These are phyloP conservation scores for Orius insidiosus DNA, from an alignment of 1,140 invertebrate genomes.

Conservation along the genomic window DNA sequence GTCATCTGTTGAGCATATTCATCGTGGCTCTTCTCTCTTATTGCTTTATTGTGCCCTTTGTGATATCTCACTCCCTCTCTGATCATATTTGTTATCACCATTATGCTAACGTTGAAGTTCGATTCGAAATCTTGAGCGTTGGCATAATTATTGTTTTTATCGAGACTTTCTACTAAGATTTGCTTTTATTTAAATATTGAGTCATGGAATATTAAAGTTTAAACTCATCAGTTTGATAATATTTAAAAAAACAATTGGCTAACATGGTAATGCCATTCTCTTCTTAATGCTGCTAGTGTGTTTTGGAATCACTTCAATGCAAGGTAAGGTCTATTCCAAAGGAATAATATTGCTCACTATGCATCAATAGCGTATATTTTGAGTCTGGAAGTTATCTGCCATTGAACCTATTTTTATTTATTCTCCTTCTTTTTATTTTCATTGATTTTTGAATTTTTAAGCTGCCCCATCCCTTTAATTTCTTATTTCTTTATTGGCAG, in stretches of 20 bases:
- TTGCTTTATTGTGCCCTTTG: slow-evolving; percentile 65
- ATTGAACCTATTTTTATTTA: slow-evolving; percentile 3
- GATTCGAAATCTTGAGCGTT: slow-evolving; percentile 7
- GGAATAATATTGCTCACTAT: slow-evolving; percentile 13
- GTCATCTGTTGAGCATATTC: slow-evolving; percentile 5
- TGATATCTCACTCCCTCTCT: slow-evolving; percentile 32
- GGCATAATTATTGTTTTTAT: too few relatives aligned
- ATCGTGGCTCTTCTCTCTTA: slow-evolving; percentile 22
- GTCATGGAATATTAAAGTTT: slow-evolving; percentile 3
- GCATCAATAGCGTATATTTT: background rate
- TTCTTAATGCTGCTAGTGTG: slow-evolving; percentile 50
- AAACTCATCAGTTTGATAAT: too few relatives aligned
- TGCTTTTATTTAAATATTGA: too few relatives aligned
- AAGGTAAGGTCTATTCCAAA: slow-evolving; percentile 56
- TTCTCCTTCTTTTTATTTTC: slow-evolving; percentile 10
- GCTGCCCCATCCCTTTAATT: background rate
- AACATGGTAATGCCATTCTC: slow-evolving; percentile 22
- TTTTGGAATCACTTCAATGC: slow-evolving; percentile 96
- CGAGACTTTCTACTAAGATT: too few relatives aligned
- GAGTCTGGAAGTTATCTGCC: too few relatives aligned
- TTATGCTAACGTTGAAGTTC: slow-evolving; percentile 3
- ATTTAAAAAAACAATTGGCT: slow-evolving; percentile 6
- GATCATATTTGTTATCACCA: slow-evolving; percentile 10
- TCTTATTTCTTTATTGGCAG: slow-evolving; percentile 7
- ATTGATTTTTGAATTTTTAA: slow-evolving; percentile 5